A percentile compares a stretch with the other conserved stretches of the same genome.
These are phyloP conservation scores for Drosophila miranda DNA, from an alignment of 1,140 invertebrate species.

Conservation along the genomic window DNA sequence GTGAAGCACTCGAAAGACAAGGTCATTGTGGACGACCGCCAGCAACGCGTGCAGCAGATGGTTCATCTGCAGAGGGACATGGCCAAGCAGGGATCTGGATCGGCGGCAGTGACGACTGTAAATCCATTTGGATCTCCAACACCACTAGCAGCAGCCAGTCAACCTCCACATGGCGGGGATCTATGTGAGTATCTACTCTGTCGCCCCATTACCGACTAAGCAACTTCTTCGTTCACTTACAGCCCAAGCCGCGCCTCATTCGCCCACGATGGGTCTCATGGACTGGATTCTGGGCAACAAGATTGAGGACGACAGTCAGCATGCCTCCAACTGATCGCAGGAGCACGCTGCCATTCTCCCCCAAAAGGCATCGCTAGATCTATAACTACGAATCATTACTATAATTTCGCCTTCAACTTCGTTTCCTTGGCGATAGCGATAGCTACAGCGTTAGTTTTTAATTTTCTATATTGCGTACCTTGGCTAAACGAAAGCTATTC, in stretches of 20 bases:
- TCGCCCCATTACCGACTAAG: background rate
- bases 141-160: slow-evolving; percentile 85
- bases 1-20: slow-evolving; percentile 89
- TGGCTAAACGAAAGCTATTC: slow-evolving; percentile 32
- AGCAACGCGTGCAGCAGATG: slow-evolving; percentile 89
- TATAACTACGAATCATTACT: slow-evolving; percentile 24
- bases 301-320: slow-evolving; percentile 35
- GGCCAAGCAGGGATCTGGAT: slow-evolving; percentile 86
- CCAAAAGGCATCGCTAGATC: no score
- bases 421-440: slow-evolving; percentile 8
- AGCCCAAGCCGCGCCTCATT: slow-evolving; percentile 88
- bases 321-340: slow-evolving; percentile 15
- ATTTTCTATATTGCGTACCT: slow-evolving; percentile 65
- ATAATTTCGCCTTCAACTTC: slow-evolving; percentile 20
- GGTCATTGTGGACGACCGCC: slow-evolving; percentile 88
- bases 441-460: slow-evolving; percentile 34
- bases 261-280: slow-evolving; percentile 88
- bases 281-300: slow-evolving; percentile 89
- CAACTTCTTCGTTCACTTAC: slow-evolving; percentile 14
- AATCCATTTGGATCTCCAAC: slow-evolving; percentile 85
- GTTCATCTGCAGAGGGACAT: slow-evolving; percentile 88
- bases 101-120: slow-evolving; percentile 86
- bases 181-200: slow-evolving; percentile 77
- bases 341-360: background rate
- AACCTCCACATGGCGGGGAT: slow-evolving; percentile 86